Base-by-base conservation (phyloP, 1,140 invertebrate species). In the Gyrodactylus bullatarudis region DNA sequence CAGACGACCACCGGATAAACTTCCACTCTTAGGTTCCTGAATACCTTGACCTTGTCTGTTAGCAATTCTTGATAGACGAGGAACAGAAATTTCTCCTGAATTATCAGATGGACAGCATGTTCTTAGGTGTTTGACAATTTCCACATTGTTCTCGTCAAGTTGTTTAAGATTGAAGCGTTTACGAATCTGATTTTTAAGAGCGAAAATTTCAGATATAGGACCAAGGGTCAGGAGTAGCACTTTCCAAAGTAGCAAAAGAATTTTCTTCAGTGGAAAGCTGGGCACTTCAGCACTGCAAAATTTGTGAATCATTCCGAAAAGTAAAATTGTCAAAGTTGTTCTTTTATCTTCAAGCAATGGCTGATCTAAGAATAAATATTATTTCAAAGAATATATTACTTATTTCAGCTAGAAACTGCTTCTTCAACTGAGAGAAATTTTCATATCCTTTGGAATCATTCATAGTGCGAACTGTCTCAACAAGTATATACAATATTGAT, bases 241-340 rank as follows among this genome's bases (percentile, higher is more conserved):
- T 83, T 97, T 97, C 93, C 93, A 97, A 20, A 97, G 79, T 0
- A 97, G 80, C n/a, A 97, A 81, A 25, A 97, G 81, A 73, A 96
- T 88, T 83, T 97, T 97, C 79, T 93, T 95, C 85, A 96, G 94
- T 20, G 92, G 92, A 83, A 93, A 95, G 83, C 94, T 89, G 69
- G 91, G 89, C 19, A 89, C 88, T 68, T 87, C 86, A 0, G 91
- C 91, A 78, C 88, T 90, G 81, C 91, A 96, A 78, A 95, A 91
- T 76, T 86, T 85, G 22, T 89, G 92, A 2, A 95, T 88, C 91
- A 96, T 80, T 75, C 87, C 86, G 69, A 96, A 84, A 74, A 97
- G 82, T 78, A 91, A 90, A 1, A 94, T 86, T 20, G 87, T 86
- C 20, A 95, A 80, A 71, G 91, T 80, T 78, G 93, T 89, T 54